Percentiles rank a stretch among this genome's conserved stretches.
phyloP scores from a whole-genome alignment of 2,888 invertebrate species.

The Acronicta alni region DNA sequence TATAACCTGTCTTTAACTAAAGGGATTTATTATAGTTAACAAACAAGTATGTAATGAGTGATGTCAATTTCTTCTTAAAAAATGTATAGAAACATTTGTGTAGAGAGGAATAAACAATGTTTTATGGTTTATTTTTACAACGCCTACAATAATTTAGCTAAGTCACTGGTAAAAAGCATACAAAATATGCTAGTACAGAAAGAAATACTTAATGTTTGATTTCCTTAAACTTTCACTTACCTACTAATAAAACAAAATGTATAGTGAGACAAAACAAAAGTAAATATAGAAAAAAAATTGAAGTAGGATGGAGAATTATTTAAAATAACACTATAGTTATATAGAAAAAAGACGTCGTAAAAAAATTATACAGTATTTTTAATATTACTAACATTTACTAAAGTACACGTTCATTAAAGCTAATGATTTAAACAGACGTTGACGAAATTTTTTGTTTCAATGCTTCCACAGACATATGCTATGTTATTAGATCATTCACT shows the following conservation, averaged over 20 bases:
- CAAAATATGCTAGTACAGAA: not conserved
- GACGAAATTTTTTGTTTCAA: slow-evolving; percentile 62
- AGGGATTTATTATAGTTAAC: not conserved
- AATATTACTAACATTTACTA: slow-evolving; percentile 5
- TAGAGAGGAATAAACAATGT: too few species aligned
- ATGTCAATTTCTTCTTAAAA: too few species aligned
- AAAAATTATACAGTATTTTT: not conserved
- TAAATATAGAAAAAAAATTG: too few species aligned
- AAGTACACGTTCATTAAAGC: slow-evolving; percentile 37
- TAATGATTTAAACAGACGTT: slow-evolving; percentile 64
- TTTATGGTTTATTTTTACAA: too few species aligned
- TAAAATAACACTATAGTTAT: not conserved
- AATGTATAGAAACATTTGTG: too few species aligned
- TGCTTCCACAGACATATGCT: slow-evolving; percentile 62
- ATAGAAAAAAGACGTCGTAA: not conserved
- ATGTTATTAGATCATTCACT: slow-evolving; percentile 76
- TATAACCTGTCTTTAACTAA: slow-evolving; percentile 17
- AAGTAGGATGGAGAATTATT: not conserved
- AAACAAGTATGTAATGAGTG: not conserved
- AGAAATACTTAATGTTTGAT: not conserved
- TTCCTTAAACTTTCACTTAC: slow-evolving; percentile 15
- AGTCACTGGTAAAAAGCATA: not conserved
- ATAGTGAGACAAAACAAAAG: not conserved
- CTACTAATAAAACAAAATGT: not conserved
- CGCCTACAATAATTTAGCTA: too few species aligned